Conservation (phyloP, 1,140 invertebrate species). For the Nephila pilipes region DNA sequence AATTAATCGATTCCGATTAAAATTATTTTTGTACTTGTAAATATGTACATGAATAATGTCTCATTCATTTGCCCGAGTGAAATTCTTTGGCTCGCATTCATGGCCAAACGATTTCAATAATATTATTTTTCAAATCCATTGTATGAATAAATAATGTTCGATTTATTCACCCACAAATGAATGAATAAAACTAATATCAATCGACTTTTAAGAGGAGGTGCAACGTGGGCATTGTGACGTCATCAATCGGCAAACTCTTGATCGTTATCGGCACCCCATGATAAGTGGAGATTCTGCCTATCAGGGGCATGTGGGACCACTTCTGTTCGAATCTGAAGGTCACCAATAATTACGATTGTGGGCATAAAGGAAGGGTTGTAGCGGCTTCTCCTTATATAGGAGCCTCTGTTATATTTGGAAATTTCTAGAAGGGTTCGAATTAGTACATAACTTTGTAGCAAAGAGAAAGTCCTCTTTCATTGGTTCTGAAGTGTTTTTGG, state of each 20-base stretch:
- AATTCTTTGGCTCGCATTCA: too few species aligned
- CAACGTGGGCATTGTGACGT: slow-evolving; percentile 45
- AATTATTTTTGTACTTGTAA: too few species aligned
- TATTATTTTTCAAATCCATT: too few species aligned
- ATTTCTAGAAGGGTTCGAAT: not conserved
- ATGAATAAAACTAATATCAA: slow-evolving; percentile 20
- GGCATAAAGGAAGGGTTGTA: slow-evolving; percentile 47
- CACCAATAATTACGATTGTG: slow-evolving; percentile 12
- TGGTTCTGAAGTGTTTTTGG: not conserved
- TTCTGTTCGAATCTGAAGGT: not conserved
- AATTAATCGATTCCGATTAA: too few species aligned
- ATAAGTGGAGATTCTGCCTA: not conserved
- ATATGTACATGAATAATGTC: too few species aligned
- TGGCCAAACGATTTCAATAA: too few species aligned
- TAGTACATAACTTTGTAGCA: not conserved
- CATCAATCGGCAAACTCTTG: slow-evolving; percentile 48
- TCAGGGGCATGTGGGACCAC: slow-evolving; percentile 43
- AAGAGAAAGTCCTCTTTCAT: not conserved
- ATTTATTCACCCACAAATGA: too few species aligned
- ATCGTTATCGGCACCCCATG: slow-evolving; percentile 45
- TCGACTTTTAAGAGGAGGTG: not conserved
- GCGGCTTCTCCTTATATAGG: not conserved
- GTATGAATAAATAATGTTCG: too few species aligned
- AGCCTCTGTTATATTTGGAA: not conserved
- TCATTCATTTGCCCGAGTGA: too few species aligned